Evolutionary conservation across 35 echinoderm and acorn worm species (phyloP), one percentile per base, ranked within the genome.

Genomic region (Stichopus chloronotus): DNA sequence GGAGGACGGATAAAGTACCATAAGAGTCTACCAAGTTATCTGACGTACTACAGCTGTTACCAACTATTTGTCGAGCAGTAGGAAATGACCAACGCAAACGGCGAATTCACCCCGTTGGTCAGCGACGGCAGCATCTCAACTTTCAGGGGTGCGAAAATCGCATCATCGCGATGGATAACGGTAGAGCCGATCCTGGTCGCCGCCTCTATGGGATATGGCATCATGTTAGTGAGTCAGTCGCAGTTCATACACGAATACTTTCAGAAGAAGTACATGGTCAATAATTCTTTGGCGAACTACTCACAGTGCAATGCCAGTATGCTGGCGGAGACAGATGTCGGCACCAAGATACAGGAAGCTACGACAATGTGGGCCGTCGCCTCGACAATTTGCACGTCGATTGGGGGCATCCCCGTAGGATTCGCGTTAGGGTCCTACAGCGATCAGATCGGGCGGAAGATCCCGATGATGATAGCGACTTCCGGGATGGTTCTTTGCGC

Each of bases 121-220:
- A 24, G 17, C 17, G 72, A 24, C 17, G 0, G 17, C 17, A 76
- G 24, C 11, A 6, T 76, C 24, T 24, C 72, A 17, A 76, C 17
- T 17, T 20, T 24, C 24, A 76, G 72, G 24, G 72, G 72, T 6
- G 72, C 72, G 11, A 20, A 20, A 76, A 76, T 16, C 24, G 72
- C 72, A 8, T 76, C 72, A 5, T 6, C 17, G 56, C 57, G 92
- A 84, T 87, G 92, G 83, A 87, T 93, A 8, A 93, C 92, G 8
- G 69, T 93, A 22, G 92, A 93, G 56, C 92, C 92, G 43, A 69
- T 93, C 8, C 22, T 93, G 7, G 76, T 93, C 11, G 24, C 60
- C 6, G 80, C 80, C 13, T 25, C 84, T 11, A 54, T 93, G 55
- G 92, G 79, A 0, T 93, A 93, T 61, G 92, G 92, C 16, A 93